A percentile compares a stretch with the other conserved stretches of the same genome.
phyloP scores from a whole-genome alignment of 2,113 vertebrate genomes.

The Nettapus auritus region DNA sequence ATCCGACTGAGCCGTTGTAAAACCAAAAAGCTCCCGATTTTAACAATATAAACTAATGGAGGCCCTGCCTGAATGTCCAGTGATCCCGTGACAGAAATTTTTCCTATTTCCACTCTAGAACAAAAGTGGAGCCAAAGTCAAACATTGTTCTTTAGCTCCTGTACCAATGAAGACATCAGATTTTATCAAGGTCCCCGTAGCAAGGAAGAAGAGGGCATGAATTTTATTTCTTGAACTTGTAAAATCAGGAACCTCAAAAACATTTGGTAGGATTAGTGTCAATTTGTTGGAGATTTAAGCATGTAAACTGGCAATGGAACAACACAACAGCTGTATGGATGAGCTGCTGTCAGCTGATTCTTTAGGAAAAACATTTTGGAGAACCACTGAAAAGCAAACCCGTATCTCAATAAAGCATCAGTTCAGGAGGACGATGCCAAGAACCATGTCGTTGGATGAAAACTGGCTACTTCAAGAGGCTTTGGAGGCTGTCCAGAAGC shows the following conservation, averaged over 20 bases:
- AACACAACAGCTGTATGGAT: not conserved
- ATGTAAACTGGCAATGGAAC: not conserved
- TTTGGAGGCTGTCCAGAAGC: not conserved
- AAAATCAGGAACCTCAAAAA: not conserved
- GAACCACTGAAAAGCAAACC: not conserved
- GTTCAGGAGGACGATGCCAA: not conserved
- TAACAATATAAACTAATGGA: not conserved
- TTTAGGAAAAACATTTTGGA: not conserved
- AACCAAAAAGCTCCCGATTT: not conserved
- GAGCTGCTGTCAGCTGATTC: not conserved
- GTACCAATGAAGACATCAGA: not conserved
- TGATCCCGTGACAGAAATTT: not conserved
- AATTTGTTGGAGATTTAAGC: not conserved
- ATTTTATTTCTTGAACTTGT: not conserved
- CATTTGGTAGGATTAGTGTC: not conserved
- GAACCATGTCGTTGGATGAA: not conserved
- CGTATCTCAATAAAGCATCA: not conserved
- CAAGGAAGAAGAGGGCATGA: not conserved
- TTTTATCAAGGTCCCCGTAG: not conserved
- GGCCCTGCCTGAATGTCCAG: accelerated
- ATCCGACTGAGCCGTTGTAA: not conserved
- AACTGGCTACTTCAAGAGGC: not conserved
- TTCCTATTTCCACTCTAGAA: not conserved
- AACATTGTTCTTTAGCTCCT: accelerated
- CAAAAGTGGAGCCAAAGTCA: not conserved